phyloP scores from a whole-genome alignment of 2,113 vertebrate genomes.

The Sapayoa aenigma region DNA sequence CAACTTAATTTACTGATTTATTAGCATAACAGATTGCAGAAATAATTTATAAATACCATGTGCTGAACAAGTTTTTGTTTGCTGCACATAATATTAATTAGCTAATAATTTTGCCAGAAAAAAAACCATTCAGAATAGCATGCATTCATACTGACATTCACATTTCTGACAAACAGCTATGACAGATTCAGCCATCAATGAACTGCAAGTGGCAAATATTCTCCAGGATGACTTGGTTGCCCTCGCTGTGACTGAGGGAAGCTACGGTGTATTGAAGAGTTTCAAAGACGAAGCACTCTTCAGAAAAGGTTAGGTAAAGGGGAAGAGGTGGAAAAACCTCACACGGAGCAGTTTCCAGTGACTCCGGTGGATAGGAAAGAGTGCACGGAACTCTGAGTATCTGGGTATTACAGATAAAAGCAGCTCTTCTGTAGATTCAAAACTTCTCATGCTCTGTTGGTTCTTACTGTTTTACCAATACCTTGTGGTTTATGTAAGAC shows the following conservation, averaged over 20 bases:
- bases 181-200: background rate
- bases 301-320: background rate
- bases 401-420: background rate
- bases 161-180: background rate
- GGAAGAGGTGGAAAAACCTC: background rate
- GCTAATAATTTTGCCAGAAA: background rate
- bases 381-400: background rate
- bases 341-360: background rate
- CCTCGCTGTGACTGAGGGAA: background rate
- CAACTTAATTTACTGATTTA: constrained; percentile 32
- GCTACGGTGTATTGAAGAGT: background rate
- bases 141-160: background rate
- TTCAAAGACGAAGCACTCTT: background rate
- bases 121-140: background rate
- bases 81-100: background rate
- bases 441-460: background rate
- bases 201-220: background rate
- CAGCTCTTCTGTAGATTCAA: background rate
- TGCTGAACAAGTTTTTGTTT: constrained; percentile 30
- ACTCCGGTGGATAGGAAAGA: background rate
- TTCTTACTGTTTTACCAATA: background rate
- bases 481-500: background rate
- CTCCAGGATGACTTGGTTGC: background rate
- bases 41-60: constrained; percentile 29
- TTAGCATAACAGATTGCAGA: background rate